Conservation (phyloP, 2,113 vertebrate species). For the Bungarus multicinctus region DNA sequence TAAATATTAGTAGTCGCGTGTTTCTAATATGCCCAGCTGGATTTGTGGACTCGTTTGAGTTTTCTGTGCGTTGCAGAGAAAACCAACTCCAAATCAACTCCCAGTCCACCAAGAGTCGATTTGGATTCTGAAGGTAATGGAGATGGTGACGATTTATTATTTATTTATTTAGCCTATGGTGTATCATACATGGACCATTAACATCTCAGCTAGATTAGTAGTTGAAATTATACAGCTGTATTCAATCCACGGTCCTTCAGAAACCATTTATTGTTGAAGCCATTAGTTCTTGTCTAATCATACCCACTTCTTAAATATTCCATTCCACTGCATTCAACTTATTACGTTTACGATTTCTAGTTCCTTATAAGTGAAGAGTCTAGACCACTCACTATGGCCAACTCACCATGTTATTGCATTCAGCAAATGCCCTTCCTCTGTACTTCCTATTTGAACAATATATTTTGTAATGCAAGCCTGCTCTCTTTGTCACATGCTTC, state of each 20-base stretch:
- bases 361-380: not conserved
- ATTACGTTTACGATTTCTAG: not conserved
- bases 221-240: not conserved
- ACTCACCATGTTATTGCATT: not conserved
- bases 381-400: too few relatives aligned
- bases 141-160: not conserved
- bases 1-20: not conserved
- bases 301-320: not conserved
- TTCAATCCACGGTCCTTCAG: not conserved
- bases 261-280: not conserved
- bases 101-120: not conserved
- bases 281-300: not conserved
- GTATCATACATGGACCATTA: not conserved
- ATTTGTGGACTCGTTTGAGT: not conserved
- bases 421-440: not conserved
- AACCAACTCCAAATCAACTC: too few relatives aligned
- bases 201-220: not conserved
- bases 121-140: not conserved
- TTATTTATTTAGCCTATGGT: not conserved
- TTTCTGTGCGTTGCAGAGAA: not conserved
- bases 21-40: not conserved
- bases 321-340: not conserved
- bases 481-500: not conserved
- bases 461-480: not conserved
- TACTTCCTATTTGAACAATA: not conserved